Conservation (phyloP, 1,140 invertebrate genomes). For the Armadillidium nasatum region DNA sequence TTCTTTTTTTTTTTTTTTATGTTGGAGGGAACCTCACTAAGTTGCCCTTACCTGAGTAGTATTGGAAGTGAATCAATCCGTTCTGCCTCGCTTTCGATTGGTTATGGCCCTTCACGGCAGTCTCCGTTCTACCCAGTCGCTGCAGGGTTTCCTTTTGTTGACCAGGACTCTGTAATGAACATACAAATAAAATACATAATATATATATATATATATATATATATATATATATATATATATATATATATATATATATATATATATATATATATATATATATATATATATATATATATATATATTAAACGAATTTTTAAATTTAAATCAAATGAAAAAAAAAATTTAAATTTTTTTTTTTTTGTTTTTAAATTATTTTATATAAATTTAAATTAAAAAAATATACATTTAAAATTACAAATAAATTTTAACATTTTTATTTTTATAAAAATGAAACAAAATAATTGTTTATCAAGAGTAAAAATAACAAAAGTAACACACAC, state of each 20-base stretch:
- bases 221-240: conserved; percentile 21
- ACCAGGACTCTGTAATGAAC: neutral
- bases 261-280: conserved; percentile 25
- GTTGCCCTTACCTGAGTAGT: neutral
- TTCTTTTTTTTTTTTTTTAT: neutral
- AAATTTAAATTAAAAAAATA: no score
- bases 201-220: conserved; percentile 22
- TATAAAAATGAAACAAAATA: no score
- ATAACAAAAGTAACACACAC: no score
- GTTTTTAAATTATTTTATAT: no score
- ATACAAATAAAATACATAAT: neutral
- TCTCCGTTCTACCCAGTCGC: neutral
- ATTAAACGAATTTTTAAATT: no score
- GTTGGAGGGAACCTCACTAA: neutral
- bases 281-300: conserved; percentile 20
- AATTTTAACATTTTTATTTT: no score
- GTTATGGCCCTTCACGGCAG: neutral
- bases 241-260: conserved; percentile 22
- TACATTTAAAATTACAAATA: no score
- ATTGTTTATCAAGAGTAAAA: no score
- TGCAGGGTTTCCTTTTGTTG: neutral
- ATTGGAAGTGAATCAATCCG: neutral
- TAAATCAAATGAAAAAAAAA: no score
- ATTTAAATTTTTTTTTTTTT: no score
- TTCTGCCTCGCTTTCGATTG: neutral